Percentiles rank a stretch among this genome's conserved stretches.
These are phyloP conservation scores for Lycaena phlaeas DNA, from an alignment of 2,888 invertebrate genomes.

Conservation along the genomic window DNA sequence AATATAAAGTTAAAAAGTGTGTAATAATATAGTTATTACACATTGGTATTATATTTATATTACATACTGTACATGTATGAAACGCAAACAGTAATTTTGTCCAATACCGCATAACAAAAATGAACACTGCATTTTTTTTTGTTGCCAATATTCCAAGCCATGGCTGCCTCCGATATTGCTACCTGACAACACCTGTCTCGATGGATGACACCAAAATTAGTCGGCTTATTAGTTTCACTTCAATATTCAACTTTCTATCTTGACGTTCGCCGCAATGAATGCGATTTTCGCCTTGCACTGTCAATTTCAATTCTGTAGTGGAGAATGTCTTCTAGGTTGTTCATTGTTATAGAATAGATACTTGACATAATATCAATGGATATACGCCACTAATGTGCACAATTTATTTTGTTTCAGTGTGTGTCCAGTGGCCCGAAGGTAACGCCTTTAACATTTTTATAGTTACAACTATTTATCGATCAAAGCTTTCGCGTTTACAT, in stretches of 20 bases:
- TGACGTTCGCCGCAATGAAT: conserved; percentile 53
- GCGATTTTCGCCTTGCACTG: conserved; percentile 54
- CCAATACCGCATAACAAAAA: no score
- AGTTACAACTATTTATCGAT: conserved; percentile 31
- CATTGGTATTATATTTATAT: no score
- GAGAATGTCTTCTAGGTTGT: conserved; percentile 55
- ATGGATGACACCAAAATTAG: conserved; percentile 45
- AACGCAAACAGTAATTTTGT: no score
- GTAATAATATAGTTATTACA: no score
- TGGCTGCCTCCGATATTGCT: conserved; percentile 50
- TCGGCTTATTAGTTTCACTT: conserved; percentile 47
- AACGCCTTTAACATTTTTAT: conserved; percentile 49
- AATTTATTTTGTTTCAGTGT: conserved; percentile 81
- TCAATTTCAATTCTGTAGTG: conserved; percentile 50
- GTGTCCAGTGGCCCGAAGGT: conserved; percentile 94
- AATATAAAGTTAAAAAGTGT: no score
- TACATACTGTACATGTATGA: no score
- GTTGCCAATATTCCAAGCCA: conserved; percentile 9
- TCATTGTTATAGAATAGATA: conserved; percentile 39
- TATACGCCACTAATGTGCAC: conserved; percentile 10
- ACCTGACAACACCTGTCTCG: conserved; percentile 35
- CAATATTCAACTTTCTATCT: conserved; percentile 34
- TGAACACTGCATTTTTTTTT: not conserved
- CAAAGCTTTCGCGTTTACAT: conserved; percentile 59
- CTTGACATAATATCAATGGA: no score